Conservation (phyloP, 35 echinoderm and acorn worm genomes). For the Ophioderma brevispina region DNA sequence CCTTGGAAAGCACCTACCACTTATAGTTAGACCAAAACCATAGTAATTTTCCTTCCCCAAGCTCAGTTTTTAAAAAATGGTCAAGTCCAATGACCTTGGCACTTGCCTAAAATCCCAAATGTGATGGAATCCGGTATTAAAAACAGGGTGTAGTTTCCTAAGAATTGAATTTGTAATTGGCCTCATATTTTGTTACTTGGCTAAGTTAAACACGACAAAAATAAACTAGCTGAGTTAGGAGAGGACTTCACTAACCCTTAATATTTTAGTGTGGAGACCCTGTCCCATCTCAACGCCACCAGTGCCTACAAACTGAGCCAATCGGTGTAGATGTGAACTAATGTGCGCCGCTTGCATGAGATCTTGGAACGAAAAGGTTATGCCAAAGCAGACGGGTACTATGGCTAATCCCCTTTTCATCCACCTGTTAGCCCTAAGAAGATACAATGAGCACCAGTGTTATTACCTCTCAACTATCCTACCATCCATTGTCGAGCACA, state of each 20-base stretch:
- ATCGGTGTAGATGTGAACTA: constrained; percentile 87
- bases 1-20: no score
- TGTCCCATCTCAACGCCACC: constrained; percentile 91
- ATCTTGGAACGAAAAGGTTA: constrained; percentile 28
- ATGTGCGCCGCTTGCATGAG: constrained; percentile 63
- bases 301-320: constrained; percentile 64
- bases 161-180: constrained; percentile 54
- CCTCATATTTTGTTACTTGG: constrained; percentile 29
- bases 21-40: no score
- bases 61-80: no score
- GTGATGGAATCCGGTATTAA: constrained; percentile 45
- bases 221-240: no score
- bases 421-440: no score
- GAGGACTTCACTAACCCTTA: constrained; percentile 60
- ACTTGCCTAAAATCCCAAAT: no score
- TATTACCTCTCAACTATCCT: not conserved
- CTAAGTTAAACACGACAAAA: constrained; percentile 20
- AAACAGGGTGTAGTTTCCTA: constrained; percentile 44
- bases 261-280: constrained; percentile 83
- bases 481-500: no score
- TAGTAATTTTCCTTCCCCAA: no score
- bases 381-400: constrained; percentile 62
- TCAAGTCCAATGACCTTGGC: no score
- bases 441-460: not conserved
- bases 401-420: constrained; percentile 67